Conservation (phyloP, 2,113 vertebrate genomes). For the Tachysurus fulvidraco region DNA sequence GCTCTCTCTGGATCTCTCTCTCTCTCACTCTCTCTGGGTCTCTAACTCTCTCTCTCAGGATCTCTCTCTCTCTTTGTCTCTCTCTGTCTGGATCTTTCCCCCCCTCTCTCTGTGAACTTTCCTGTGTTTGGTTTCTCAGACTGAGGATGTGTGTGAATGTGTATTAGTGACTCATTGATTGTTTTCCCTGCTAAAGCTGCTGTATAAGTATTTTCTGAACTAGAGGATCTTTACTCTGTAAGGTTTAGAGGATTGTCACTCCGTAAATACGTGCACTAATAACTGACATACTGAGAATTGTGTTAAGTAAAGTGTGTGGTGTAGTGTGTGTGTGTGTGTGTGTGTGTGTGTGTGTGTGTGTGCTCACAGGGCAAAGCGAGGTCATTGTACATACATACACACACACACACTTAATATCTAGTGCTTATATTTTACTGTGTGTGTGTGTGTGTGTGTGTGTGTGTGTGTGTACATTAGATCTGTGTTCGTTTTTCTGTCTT, state of each 20-base stretch:
- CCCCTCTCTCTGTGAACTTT: constrained; percentile 23
- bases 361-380: not conserved
- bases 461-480: constrained; percentile 3
- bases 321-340: not conserved
- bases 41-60: not conserved
- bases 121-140: not conserved
- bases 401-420: not conserved
- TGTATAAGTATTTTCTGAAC: constrained; percentile 35
- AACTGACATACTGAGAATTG: constrained; percentile 30
- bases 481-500: constrained; percentile 38
- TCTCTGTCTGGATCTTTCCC: not conserved
- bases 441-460: constrained; percentile 30
- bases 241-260: not conserved
- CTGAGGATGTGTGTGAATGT: not conserved
- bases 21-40: not conserved
- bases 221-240: too few species aligned
- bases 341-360: not conserved
- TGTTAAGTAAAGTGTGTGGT: not conserved
- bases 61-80: not conserved
- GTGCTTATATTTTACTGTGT: not conserved
- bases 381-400: constrained; percentile 14
- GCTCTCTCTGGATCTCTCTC: not conserved
- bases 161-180: constrained; percentile 34
- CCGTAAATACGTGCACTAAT: constrained; percentile 14
- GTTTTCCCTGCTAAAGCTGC: constrained; percentile 25